These are phyloP conservation scores for Coracopsis vasa DNA, from an alignment of 2,113 vertebrate species.

Conservation along the genomic window DNA sequence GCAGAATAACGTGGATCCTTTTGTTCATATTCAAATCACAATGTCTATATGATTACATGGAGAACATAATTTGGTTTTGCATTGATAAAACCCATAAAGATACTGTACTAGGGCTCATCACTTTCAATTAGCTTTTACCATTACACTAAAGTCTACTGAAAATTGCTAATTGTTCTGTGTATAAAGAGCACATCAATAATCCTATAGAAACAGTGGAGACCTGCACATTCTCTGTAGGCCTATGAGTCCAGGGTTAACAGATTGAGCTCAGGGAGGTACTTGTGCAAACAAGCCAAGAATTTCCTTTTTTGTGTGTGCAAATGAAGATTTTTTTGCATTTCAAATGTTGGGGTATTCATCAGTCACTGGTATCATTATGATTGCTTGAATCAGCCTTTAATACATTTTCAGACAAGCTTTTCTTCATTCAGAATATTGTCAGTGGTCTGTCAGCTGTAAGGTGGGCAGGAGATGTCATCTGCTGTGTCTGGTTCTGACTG, in stretches of 20 bases:
- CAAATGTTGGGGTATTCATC: background rate
- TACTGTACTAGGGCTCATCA: background rate
- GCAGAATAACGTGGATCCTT: background rate
- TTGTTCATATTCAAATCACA: background rate
- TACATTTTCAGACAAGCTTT: background rate
- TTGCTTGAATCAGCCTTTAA: background rate
- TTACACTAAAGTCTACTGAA: background rate
- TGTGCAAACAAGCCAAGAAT: background rate
- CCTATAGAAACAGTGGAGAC: background rate
- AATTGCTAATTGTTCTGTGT: background rate
- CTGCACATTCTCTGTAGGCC: fast-evolving
- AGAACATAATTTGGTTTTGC: background rate
- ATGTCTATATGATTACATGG: background rate
- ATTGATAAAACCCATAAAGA: background rate
- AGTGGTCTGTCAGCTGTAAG: background rate
- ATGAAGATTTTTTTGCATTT: background rate
- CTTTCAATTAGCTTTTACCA: background rate
- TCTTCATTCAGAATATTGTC: background rate
- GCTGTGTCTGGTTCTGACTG: background rate
- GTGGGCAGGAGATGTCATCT: constrained; percentile 2
- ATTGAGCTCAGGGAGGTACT: background rate
- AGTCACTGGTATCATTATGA: background rate
- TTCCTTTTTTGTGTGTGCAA: background rate
- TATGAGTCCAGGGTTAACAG: background rate
- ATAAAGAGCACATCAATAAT: background rate